These are phyloP conservation scores for Physeter macrocephalus DNA, from an alignment of 2,113 vertebrate species.

Conservation along the genomic window DNA sequence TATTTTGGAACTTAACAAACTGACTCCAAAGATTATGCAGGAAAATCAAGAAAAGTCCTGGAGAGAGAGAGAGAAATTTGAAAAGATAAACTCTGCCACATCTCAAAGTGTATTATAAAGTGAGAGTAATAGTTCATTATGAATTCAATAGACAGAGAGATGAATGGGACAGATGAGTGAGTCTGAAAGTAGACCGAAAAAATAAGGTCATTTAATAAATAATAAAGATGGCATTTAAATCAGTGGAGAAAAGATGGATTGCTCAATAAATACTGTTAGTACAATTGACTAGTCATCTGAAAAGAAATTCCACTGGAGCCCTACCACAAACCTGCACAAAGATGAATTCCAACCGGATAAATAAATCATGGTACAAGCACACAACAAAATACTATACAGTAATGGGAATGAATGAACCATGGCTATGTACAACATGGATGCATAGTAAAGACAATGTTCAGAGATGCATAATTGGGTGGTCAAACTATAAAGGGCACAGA, in stretches of 20 bases:
- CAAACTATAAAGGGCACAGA: neutral
- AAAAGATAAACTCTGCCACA: neutral
- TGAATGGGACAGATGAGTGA: neutral
- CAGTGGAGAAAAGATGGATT: neutral
- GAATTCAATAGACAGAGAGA: constrained; percentile 1
- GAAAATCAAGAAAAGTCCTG: neutral
- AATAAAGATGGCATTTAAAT: constrained; percentile 1
- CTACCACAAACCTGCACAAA: neutral
- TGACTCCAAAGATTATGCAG: neutral
- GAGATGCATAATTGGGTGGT: neutral
- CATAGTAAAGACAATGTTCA: neutral
- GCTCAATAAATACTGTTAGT: neutral
- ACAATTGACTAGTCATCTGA: neutral
- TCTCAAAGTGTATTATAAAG: neutral
- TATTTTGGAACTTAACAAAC: constrained; percentile 1
- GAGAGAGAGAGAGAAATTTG: neutral
- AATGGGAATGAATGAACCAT: neutral
- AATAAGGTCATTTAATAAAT: constrained; percentile 29
- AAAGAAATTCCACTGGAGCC: constrained; percentile 18
- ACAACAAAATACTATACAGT: neutral
- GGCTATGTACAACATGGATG: neutral
- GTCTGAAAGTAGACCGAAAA: neutral
- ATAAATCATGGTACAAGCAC: neutral
- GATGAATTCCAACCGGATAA: neutral
- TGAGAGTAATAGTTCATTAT: neutral